phyloP scores from a whole-genome alignment of 2,113 vertebrate species.

The Colistium nudipinnis region DNA sequence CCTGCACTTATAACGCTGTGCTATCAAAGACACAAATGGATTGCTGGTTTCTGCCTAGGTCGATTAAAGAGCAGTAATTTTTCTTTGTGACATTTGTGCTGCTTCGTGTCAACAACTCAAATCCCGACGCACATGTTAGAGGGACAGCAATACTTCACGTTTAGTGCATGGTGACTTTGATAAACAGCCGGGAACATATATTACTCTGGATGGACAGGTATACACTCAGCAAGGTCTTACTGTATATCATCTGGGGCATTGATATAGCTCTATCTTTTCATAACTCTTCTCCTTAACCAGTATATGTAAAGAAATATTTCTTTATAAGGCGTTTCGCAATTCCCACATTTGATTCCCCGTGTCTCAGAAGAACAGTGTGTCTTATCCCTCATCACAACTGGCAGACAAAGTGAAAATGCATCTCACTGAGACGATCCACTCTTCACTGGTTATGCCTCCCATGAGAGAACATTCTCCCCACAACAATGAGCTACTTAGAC shows the following conservation, averaged over 20 bases:
- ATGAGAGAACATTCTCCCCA: slow-evolving; percentile 55
- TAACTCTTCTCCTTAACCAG: slow-evolving; percentile 32
- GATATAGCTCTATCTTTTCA: slow-evolving; percentile 36
- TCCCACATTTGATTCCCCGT: slow-evolving; percentile 53
- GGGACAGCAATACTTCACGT: slow-evolving; percentile 46
- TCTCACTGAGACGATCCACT: slow-evolving; percentile 67
- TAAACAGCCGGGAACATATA: slow-evolving; percentile 30
- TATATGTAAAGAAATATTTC: slow-evolving; percentile 26
- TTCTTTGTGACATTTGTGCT: slow-evolving; percentile 28
- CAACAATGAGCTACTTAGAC: slow-evolving; percentile 77
- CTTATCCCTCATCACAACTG: slow-evolving; percentile 65
- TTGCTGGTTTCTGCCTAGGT: slow-evolving; percentile 23
- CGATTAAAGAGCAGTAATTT: slow-evolving; percentile 45
- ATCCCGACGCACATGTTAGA: slow-evolving; percentile 8
- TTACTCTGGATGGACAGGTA: slow-evolving; percentile 19
- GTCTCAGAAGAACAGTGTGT: slow-evolving; percentile 60
- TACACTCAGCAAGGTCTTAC: slow-evolving; percentile 33
- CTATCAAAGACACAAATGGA: slow-evolving; percentile 31
- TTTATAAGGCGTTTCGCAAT: slow-evolving; percentile 36
- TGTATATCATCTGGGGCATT: slow-evolving; percentile 43
- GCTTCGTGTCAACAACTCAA: slow-evolving; percentile 21
- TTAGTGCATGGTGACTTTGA: slow-evolving; percentile 44
- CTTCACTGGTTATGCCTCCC: slow-evolving; percentile 67
- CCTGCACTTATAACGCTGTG: background rate
- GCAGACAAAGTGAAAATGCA: slow-evolving; percentile 68